Evolutionary conservation across 2,888 invertebrate species (phyloP).

Genomic region (Calameuta pallipes): DNA sequence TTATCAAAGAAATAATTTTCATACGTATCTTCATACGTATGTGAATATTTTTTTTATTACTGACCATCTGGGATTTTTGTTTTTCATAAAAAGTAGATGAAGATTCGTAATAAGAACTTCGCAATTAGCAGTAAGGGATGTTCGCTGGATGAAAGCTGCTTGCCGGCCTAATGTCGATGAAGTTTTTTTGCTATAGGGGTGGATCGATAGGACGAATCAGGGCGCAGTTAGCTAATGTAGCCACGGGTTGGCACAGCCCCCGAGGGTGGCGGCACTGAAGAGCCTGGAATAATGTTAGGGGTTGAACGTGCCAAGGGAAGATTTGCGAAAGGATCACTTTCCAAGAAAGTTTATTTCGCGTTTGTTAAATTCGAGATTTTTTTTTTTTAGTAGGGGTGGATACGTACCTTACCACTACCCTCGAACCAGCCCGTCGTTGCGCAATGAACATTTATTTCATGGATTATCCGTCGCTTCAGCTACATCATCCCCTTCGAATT

Average conservation of each 20-base stretch:
- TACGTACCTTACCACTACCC: background rate
- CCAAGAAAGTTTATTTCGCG: background rate
- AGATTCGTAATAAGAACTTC: background rate
- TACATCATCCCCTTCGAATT: background rate
- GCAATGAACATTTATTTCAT: background rate
- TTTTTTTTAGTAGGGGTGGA: background rate
- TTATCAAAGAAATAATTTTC: background rate
- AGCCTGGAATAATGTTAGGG: slow-evolving; percentile 16
- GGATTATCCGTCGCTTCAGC: background rate
- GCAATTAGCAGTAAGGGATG: background rate
- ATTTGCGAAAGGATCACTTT: background rate
- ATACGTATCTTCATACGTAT: background rate
- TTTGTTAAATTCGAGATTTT: background rate
- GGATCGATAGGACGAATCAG: slow-evolving; percentile 60
- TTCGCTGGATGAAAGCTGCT: slow-evolving; percentile 18
- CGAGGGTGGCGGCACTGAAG: slow-evolving; percentile 46
- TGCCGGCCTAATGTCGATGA: slow-evolving; percentile 43
- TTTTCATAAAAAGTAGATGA: background rate
- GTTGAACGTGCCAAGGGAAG: slow-evolving; percentile 5
- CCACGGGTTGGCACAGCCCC: slow-evolving; percentile 53
- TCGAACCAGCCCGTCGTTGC: background rate
- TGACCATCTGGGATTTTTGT: background rate
- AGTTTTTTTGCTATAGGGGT: slow-evolving; percentile 48
- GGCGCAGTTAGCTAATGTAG: slow-evolving; percentile 61
- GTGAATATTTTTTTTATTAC: background rate